Conservation (phyloP, 2,113 vertebrate species). For the Elgaria multicarinata region DNA sequence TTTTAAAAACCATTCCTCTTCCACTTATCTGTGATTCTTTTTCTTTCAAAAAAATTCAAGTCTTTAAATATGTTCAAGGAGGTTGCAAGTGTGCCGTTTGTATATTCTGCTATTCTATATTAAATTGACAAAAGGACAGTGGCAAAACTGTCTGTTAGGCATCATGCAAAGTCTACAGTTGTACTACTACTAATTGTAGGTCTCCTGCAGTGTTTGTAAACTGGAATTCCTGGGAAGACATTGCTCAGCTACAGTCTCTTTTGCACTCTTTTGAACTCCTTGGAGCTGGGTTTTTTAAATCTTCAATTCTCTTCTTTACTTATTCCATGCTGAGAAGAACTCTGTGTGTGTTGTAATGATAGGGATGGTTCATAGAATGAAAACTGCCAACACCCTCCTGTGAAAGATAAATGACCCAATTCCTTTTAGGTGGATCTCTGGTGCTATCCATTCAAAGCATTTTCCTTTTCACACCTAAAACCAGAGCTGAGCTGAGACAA, state of each 20-base stretch:
- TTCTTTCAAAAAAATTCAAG: not conserved
- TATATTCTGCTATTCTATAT: not conserved
- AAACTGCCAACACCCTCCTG: not conserved
- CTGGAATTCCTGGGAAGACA: not conserved
- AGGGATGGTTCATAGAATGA: constrained; percentile 4
- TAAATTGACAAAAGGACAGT: not conserved
- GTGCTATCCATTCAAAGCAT: not conserved
- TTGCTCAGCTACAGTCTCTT: not conserved
- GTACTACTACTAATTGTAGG: not conserved
- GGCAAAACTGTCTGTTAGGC: not conserved
- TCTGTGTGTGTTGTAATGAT: constrained; percentile 6
- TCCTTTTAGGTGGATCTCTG: constrained; percentile 1
- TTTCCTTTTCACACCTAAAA: not conserved
- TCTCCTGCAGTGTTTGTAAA: not conserved
- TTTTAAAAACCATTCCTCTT: not conserved
- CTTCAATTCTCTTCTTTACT: constrained; percentile 3
- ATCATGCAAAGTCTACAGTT: not conserved
- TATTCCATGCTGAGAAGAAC: constrained; percentile 1
- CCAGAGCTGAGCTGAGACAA: not conserved
- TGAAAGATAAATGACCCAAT: constrained; percentile 6
- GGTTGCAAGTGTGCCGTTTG: not conserved
- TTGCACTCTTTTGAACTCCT: not conserved
- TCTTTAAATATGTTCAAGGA: not conserved
- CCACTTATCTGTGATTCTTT: not conserved
- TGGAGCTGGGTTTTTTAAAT: not conserved